Evolutionary conservation across 2,888 invertebrate species (phyloP).

Genomic region (Phlogophora meticulosa): DNA sequence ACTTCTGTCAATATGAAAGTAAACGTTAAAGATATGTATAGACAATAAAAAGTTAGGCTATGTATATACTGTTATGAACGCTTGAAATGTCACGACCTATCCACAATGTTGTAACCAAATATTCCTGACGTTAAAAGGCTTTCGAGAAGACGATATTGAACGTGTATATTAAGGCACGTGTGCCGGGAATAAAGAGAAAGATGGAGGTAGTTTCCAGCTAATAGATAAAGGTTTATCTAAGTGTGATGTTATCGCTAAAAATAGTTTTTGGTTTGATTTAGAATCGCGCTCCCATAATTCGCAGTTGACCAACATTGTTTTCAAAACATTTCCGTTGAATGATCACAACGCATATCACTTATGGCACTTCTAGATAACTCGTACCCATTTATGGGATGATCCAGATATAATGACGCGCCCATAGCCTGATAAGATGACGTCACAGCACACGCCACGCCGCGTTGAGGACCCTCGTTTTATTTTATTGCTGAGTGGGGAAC

Average conservation of each 20-base stretch:
- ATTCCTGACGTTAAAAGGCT: conserved; percentile 24
- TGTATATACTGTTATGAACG: conserved; percentile 7
- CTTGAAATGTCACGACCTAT: conserved; percentile 13
- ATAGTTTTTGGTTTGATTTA: too few species aligned
- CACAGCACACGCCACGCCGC: conserved; percentile 68
- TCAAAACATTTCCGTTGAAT: neutral
- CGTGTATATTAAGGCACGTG: neutral
- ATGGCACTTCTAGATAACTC: conserved; percentile 19
- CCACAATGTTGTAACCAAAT: conserved; percentile 32
- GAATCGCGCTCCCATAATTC: too few species aligned
- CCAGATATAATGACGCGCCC: conserved; percentile 68
- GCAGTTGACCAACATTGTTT: neutral
- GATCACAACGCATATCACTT: neutral
- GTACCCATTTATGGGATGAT: conserved; percentile 33
- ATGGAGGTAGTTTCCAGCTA: too few species aligned
- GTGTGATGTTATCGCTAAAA: too few species aligned
- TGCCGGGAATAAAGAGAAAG: neutral
- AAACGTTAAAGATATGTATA: neutral
- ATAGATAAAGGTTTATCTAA: neutral
- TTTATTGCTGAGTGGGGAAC: conserved; percentile 75
- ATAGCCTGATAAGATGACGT: conserved; percentile 73
- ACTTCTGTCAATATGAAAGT: conserved; percentile 11
- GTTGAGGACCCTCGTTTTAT: conserved; percentile 75
- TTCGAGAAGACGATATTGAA: conserved; percentile 14
- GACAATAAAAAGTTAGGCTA: conserved; percentile 10